Base-by-base conservation (phyloP, 2,113 vertebrate species). In the Cryptotis parvus region DNA sequence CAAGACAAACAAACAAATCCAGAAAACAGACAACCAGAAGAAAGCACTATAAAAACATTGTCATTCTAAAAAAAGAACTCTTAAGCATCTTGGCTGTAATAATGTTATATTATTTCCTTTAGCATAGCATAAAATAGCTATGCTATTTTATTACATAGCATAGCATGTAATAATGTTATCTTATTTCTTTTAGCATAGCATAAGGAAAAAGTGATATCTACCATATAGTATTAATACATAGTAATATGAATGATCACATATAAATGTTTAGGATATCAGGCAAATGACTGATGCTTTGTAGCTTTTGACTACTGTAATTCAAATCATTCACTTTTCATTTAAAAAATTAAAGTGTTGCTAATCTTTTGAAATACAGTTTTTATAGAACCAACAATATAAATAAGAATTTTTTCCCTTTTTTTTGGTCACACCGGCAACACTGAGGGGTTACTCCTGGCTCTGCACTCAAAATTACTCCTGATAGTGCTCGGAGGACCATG, bases 331-430 rank as follows among this genome's bases (percentile, higher is more conserved):
- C 14, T 2, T 31, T 65, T 85, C 80, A 45, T 63, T 83, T 22
- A 41, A 73, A 91, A 49, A 55, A 33, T 27, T 9, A 49, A 45
- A 77, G 58, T 92, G 66, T 9, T 77, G 77, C 2, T 61, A 69
- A 52, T 37, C 70, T 92, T 94, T 66, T 4, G 72, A 76, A 68
- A n/a, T 68, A 49, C 26, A 82, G 33, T 85, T 70, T 74, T 80
- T 87, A 26, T 87, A 80, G 89, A 89, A 66, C 22, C 18, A 86
- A n/a, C 69, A 82, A 26, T 89, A 75, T 89, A 68, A 87, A n/a
- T n/a, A n/a, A n/a, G n/a, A n/a, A n/a, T n/a, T 49, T 49, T 49
- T 49, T 49, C 14, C 14, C 14, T 49, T 49, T 49, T 49, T 49
- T 49, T 49, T 49, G 45, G 45, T 49, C 14, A 9, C 14, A n/a